Base-by-base conservation (phyloP, 2,113 vertebrate species). In the Labrus mixtus region DNA sequence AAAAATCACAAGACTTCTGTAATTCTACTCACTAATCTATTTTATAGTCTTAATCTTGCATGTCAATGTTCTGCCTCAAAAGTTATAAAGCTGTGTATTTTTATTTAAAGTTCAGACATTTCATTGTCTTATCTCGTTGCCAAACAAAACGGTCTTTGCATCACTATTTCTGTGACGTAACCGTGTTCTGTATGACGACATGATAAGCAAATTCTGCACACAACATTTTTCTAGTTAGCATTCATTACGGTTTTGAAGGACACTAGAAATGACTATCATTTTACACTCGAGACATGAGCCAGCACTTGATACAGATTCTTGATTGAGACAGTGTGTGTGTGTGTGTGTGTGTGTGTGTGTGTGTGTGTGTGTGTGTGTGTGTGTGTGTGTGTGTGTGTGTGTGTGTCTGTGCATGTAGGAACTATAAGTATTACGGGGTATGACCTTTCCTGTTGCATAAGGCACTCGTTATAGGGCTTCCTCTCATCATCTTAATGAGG, bases 401-500 rank as follows among this genome's bases (percentile, higher is more conserved):
- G 51, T 16, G 39, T 22, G 51, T 11, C 20, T 22, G 45, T 13
- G 39, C 58, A 29, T 3, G 17, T 15, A 46, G 3, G 33, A 37
- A 48, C 8, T 17, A 3, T 0, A 9, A 74, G 60, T 10, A 60
- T 60, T 50, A 54, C 56, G 73, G 29, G 46, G 68, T 50, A n/a
- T 72, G 68, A 74, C 72, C 67, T 74, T 62, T 78, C 20, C 63
- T 66, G 33, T 82, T 86, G 46, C 59, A 33, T 57, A 64, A 84
- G 13, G 15, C 33, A 62, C 61, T 79, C 1, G 10, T 77, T 29
- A 73, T 7, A 76, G 66, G 64, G 70, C 71, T 45, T 74, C 53
- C 57, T 76, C 73, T 70, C 60, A 46, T 69, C 50, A 64, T 58
- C 64, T 66, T 83, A 82, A 86, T 87, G 78, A 86, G 56, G 37